Evolutionary conservation across 1,140 invertebrate genomes (phyloP).

Genomic region (Diachasmimorpha longicaudata): DNA sequence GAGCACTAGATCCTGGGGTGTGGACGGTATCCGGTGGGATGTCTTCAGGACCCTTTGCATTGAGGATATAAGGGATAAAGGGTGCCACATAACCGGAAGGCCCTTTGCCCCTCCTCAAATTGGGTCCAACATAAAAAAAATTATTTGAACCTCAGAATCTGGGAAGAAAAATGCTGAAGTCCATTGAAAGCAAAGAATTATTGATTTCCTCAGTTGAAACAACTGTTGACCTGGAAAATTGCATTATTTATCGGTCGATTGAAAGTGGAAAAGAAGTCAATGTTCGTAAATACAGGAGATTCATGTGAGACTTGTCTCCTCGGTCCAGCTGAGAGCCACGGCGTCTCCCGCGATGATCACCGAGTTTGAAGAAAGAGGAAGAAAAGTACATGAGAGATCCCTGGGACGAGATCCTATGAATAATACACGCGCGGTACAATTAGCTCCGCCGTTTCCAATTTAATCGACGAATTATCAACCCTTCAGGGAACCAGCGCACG

Average conservation of each 20-base stretch:
- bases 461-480: constrained; percentile 62
- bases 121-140: too few species aligned
- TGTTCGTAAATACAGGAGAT: not conserved
- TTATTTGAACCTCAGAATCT: too few species aligned
- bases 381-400: constrained; percentile 22
- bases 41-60: too few species aligned
- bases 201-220: not conserved
- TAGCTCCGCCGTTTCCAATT: constrained; percentile 60
- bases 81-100: too few species aligned
- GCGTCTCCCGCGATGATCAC: not conserved
- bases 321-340: constrained; percentile 39
- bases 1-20: too few species aligned
- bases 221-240: not conserved
- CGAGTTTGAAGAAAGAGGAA: not conserved
- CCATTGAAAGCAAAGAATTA: not conserved
- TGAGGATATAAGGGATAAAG: too few species aligned
- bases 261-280: not conserved
- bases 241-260: not conserved
- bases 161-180: not conserved
- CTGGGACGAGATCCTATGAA: constrained; percentile 45
- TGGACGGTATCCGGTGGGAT: too few species aligned
- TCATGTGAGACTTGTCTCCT: not conserved
- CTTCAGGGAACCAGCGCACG: constrained; percentile 49
- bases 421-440: constrained; percentile 59
- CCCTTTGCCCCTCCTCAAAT: too few species aligned